Base-by-base conservation (phyloP, 1,140 invertebrate genomes). In the Mamestra configurata region DNA sequence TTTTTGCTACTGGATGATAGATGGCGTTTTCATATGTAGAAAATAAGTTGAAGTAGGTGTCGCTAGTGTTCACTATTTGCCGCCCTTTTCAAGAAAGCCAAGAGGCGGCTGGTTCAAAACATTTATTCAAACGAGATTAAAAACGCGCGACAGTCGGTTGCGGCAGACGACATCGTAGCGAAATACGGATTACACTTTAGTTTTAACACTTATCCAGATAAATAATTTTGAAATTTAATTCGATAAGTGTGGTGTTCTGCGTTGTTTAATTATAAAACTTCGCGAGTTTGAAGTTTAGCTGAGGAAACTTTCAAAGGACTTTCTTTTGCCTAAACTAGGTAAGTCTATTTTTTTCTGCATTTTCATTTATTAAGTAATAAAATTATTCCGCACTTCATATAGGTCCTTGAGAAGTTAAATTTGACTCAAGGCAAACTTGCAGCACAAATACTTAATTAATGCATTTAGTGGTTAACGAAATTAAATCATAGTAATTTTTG, bases 41-140 rank as follows among this genome's bases (percentile, higher is more conserved):
- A 35, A 22, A 43, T 70, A 53, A 13, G 0, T 27, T 27, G 7
- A 24, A 72, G 79, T 46, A 90, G 91, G 86, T 89, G 89, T 82
- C 88, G 85, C 81, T 86, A 77, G 31, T 46, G 40, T 64, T 55
- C 35, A 31, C 18, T 35, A 64, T 83, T 86, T 86, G 73, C 79
- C 81, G 84, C 84, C 73, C 53, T 80, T 82, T 80, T 72, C 79
- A 57, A 84, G 64, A 22, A 57, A 49, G 57, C 61, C 68, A 68
- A 22, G 49, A 85, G 77, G 90, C 90, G 91, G 90, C 88, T 86
- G 83, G 88, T 93, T 93, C 84, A 90, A 94, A 94, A 86, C 88
- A 85, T 87, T 84, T 79, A 89, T 90, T 89, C 90, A 92, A 93
- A 90, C 88, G 87, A 88, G 84, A 89, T 88, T 89, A 92, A 92